Evolutionary conservation across 2,113 vertebrate species (phyloP).

Genomic region (Nycticorax nycticorax): DNA sequence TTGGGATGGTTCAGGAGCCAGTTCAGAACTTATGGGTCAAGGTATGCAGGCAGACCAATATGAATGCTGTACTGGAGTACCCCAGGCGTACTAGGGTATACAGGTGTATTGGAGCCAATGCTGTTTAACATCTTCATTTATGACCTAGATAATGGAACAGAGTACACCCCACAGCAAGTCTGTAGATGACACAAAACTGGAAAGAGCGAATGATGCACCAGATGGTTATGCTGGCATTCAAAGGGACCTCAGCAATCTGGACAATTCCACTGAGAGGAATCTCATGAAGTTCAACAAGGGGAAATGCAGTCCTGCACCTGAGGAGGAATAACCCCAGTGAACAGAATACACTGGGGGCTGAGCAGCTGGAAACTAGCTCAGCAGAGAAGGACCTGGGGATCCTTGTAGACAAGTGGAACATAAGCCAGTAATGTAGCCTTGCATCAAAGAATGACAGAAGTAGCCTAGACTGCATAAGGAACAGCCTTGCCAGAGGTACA

Average conservation of each 20-base stretch:
- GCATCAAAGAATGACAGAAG: neutral
- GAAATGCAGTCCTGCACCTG: neutral
- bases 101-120: neutral
- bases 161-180: neutral
- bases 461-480: neutral
- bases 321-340: neutral
- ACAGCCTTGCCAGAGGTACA: neutral
- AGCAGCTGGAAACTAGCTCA: neutral
- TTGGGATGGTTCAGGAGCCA: neutral
- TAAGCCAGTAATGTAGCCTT: neutral
- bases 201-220: neutral
- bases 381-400: neutral
- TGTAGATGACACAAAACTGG: neutral
- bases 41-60: neutral
- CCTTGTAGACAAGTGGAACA: neutral
- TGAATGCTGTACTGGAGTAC: neutral
- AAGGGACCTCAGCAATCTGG: neutral
- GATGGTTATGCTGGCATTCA: neutral
- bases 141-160: neutral
- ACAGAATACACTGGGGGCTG: neutral
- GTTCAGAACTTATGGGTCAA: neutral
- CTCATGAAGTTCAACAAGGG: neutral
- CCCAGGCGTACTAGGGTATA: neutral
- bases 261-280: neutral
- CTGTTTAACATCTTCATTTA: neutral